Base-by-base conservation (phyloP, 2,113 vertebrate species). In the Prochilodus magdalenae region DNA sequence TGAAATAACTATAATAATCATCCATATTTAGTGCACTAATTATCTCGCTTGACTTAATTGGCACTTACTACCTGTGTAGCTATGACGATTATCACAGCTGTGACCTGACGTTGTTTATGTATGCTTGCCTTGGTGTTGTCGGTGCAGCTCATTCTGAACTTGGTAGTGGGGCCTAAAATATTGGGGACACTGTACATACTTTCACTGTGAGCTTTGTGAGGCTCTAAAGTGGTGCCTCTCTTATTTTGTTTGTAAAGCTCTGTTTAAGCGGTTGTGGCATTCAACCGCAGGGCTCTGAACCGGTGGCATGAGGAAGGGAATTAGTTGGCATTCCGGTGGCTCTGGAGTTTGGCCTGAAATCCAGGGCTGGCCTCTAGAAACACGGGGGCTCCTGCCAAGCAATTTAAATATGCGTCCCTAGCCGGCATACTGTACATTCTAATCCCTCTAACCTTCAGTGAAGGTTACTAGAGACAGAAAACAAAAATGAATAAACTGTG, bases 401-500 rank as follows among this genome's bases (percentile, higher is more conserved):
- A 87, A 89, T 89, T 81, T 57, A 83, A 85, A 79, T 70, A 69
- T 1, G 15, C 71, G 40, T 57, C 79, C 59, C 66, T 72, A 84
- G 82, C 85, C 73, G 79, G 77, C 73, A 0, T 0, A 66, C 26
- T 79, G 70, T 73, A 24, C 73, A 80, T 75, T 79, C 53, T 89
- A 87, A 89, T 90, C 90, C 82, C 81, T 53, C 62, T 27, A 75
- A 85, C 44, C 59, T 84, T 89, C 86, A 87, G 87, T 89, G 85
- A 87, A 84, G 51, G 79, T 22, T 83, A 82, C 88, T 40, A 74
- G 51, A 11, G 55, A 55, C 51, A 53, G 36, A 79, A 84, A 80
- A 75, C 73, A 77, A 83, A 81, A 78, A 67, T 20, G 16, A 77
- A 75, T 40, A 73, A 85, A 86, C 84, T 77, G 85, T 83, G 49